These are phyloP conservation scores for Agraylea sexmaculata DNA, from an alignment of 1,140 invertebrate species.

Conservation along the genomic window DNA sequence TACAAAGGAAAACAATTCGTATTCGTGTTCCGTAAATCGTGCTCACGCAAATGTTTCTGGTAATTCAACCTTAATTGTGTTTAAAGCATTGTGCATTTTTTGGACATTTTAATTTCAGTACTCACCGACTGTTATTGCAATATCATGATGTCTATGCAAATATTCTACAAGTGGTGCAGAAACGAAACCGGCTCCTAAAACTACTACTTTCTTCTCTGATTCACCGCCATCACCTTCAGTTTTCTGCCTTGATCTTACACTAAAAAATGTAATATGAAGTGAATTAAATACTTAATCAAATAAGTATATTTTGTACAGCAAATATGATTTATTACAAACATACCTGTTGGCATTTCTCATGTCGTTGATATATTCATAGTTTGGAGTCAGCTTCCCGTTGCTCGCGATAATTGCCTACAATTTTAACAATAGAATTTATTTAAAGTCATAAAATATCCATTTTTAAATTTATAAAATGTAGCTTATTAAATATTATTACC, in stretches of 20 bases:
- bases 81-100: not conserved
- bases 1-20: too few relatives aligned
- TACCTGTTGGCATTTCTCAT: conserved; percentile 52
- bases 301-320: not conserved
- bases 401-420: conserved; percentile 88
- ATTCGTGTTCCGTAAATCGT: too few relatives aligned
- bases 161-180: conserved; percentile 90
- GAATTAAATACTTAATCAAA: not conserved
- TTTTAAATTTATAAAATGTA: too few relatives aligned
- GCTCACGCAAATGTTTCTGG: too few relatives aligned
- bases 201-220: conserved; percentile 55
- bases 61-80: not conserved
- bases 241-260: conserved; percentile 44
- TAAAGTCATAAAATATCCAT: too few relatives aligned
- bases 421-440: too few relatives aligned
- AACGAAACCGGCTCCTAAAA: conserved; percentile 93
- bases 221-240: conserved; percentile 31
- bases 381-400: conserved; percentile 83
- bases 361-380: conserved; percentile 91
- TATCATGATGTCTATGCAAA: conserved; percentile 66
- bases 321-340: conserved; percentile 19
- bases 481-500: too few relatives aligned
- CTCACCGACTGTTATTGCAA: conserved; percentile 71
- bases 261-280: conserved; percentile 18
- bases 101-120: conserved; percentile 11